Conservation (phyloP, 2,888 invertebrate genomes). For the Lucinisca nassula region DNA sequence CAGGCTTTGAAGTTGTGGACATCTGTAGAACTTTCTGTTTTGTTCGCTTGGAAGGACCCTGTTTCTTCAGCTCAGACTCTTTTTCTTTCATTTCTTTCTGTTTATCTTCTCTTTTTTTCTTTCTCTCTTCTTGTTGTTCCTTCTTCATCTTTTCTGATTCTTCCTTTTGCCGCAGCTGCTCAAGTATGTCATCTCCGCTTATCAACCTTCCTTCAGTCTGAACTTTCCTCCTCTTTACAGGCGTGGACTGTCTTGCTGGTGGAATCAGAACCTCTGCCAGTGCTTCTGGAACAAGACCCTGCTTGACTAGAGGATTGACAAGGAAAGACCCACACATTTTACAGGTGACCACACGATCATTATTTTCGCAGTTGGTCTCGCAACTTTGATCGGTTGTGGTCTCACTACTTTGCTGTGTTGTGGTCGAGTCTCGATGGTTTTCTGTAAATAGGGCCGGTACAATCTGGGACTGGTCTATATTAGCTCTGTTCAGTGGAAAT, state of each 20-base stretch:
- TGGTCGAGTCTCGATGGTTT: too few species aligned
- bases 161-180: too few species aligned
- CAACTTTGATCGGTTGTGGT: too few species aligned
- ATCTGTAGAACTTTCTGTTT: too few species aligned
- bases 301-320: slow-evolving; percentile 19
- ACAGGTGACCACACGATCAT: background rate
- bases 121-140: background rate
- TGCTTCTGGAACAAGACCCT: background rate
- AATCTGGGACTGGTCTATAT: slow-evolving; percentile 21
- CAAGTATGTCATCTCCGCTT: slow-evolving; percentile 1
- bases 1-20: too few species aligned
- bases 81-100: background rate
- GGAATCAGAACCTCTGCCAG: slow-evolving; percentile 11
- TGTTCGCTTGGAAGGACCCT: too few species aligned
- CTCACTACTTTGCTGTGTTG: too few species aligned
- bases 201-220: slow-evolving; percentile 1
- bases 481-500: slow-evolving; percentile 1
- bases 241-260: background rate
- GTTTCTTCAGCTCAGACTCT: too few species aligned
- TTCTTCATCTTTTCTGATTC: too few species aligned
- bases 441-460: background rate
- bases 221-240: background rate
- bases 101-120: background rate
- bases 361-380: slow-evolving; percentile 5
- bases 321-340: slow-evolving; percentile 3